Conservation (phyloP, 2,888 invertebrate genomes). For the Conops quadrifasciatus region DNA sequence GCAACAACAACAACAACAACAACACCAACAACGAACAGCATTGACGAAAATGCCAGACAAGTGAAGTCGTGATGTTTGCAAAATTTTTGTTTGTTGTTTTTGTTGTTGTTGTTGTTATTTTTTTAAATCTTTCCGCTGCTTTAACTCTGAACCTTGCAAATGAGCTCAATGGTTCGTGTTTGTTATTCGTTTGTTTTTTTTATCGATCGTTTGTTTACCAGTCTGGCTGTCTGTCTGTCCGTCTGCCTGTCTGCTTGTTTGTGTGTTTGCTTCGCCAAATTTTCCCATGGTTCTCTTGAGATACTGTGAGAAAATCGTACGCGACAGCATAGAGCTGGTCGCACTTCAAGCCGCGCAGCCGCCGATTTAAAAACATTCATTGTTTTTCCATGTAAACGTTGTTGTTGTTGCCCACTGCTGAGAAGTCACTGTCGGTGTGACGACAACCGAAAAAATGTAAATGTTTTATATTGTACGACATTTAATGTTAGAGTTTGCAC, state of each 20-base stretch:
- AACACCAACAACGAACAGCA: background rate
- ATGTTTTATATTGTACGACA: background rate
- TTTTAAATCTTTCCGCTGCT: background rate
- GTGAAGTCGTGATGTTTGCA: conserved; percentile 30
- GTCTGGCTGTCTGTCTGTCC: background rate
- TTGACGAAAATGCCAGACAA: conserved; percentile 8
- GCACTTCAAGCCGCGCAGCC: conserved; percentile 9
- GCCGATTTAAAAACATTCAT: background rate
- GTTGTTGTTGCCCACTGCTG: background rate
- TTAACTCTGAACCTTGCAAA: conserved; percentile 25
- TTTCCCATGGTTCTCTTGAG: conserved; percentile 31
- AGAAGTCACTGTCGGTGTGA: no score
- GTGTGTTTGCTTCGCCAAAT: background rate
- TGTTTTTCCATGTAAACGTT: conserved; percentile 4
- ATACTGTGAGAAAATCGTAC: conserved; percentile 22
- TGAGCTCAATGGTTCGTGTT: conserved; percentile 10
- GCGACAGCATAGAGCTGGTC: background rate
- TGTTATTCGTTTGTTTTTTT: background rate
- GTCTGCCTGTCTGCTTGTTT: conserved; percentile 3
- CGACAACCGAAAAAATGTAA: no score
- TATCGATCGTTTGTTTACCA: background rate
- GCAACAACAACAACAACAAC: background rate
- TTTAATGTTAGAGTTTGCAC: conserved; percentile 16
- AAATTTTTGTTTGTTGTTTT: conserved; percentile 7
- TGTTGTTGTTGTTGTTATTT: background rate